Evolutionary conservation across 53 echinoderm and acorn worm genomes (phyloP), one percentile per base, ranked within the genome.

Genomic region (Stichopus horrens): DNA sequence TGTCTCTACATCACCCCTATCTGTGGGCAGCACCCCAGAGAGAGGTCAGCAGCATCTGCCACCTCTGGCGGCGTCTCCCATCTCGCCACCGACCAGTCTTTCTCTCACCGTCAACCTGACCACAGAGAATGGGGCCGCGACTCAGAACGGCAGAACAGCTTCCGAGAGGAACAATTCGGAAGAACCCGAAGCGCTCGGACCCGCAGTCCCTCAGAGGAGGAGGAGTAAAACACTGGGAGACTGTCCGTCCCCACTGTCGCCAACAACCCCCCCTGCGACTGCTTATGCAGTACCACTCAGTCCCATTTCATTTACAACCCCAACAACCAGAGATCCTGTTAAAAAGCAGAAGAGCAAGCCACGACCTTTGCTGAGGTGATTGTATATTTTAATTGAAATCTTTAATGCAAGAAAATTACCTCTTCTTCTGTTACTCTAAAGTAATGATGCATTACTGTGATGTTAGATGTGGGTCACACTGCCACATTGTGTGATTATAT

Each of bases 191-290:
- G 53, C 11, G 6, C 8, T 20, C 7, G 7, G 23, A 10, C 22
- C 71, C 21, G 11, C 57, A 23, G 63, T 18, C 16, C 66, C 65
- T 11, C 86, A 21, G 14, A 65, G 68, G 66, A 59, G 86, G 54
- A 59, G 86, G 11, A 86, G 86, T 14, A 86, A 86, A 60, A 86
- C 86, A 21, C 71, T 86, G 4, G 86, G 86, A 63, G 86, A 86
- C 81, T 81, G 58, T 56, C 89, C 80, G 19, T 74, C 85, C 68
- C 89, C 52, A 54, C 85, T 58, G 54, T 86, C 88, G 16, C 90
- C 90, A 59, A 74, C 4, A 58, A 37, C 75, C 5, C 90, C 75
- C 23, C 81, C 87, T 67, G 80, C 88, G 55, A 57, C 74, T 74
- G 87, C 63, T 74, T 80, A 21, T 21, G 21, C 21, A 79, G 19